phyloP scores from a whole-genome alignment of 2,888 invertebrate species.

The Stenurella melanura region DNA sequence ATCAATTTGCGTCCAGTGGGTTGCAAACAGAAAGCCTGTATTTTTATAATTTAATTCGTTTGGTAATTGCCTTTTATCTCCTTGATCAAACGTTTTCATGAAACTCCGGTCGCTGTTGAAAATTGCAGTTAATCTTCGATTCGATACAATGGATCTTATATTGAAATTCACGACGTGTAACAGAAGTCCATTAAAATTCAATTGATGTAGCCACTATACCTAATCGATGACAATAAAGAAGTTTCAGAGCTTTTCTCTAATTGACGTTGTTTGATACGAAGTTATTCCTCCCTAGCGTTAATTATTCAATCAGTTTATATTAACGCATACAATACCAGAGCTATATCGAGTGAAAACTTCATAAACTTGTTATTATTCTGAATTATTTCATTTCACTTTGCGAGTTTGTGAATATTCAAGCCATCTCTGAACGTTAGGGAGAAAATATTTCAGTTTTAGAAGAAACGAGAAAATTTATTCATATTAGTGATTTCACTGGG shows the following conservation, averaged over 20 bases:
- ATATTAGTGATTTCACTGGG: no score
- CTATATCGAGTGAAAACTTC: constrained; percentile 8
- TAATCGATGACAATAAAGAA: constrained; percentile 56
- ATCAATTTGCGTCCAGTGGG: no score
- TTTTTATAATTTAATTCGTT: neutral
- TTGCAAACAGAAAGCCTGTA: neutral
- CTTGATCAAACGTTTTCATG: constrained; percentile 2
- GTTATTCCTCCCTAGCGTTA: constrained; percentile 33
- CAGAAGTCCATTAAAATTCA: constrained; percentile 52
- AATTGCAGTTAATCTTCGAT: constrained; percentile 24
- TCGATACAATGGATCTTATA: constrained; percentile 19
- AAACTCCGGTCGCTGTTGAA: neutral
- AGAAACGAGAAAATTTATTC: neutral
- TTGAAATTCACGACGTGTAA: constrained; percentile 51
- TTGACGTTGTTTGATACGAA: constrained; percentile 55
- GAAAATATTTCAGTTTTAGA: neutral
- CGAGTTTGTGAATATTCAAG: neutral
- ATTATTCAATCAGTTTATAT: constrained; percentile 28
- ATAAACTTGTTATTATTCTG: constrained; percentile 3
- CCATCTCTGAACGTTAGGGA: neutral
- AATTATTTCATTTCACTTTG: neutral
- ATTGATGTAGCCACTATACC: constrained; percentile 52
- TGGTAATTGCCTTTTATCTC: neutral
- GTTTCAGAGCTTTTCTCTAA: constrained; percentile 52
- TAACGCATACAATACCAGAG: constrained; percentile 18